phyloP scores from a whole-genome alignment of 2,797 vertebrate genomes.

The Nothura maculosa region DNA sequence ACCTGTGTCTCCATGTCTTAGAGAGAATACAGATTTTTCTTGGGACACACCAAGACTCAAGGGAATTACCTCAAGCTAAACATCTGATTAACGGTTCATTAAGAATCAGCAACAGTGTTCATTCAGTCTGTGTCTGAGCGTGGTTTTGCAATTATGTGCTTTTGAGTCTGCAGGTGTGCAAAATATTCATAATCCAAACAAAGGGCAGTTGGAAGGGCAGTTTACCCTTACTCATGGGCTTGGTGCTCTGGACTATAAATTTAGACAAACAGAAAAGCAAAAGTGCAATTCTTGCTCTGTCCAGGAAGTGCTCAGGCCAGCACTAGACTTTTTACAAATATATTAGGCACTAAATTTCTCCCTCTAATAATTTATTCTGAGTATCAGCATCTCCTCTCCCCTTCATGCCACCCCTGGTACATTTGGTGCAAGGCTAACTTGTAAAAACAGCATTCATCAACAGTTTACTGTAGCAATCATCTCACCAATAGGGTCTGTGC shows the following conservation, averaged over 20 bases:
- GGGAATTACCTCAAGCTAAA: constrained; percentile 75
- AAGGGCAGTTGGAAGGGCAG: constrained; percentile 56
- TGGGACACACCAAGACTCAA: constrained; percentile 66
- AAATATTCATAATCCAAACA: constrained; percentile 71
- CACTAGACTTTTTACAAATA: neutral
- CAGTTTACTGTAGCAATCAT: neutral
- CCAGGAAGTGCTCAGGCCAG: constrained; percentile 11
- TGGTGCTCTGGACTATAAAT: constrained; percentile 32
- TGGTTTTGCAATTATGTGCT: constrained; percentile 66
- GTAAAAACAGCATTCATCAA: neutral
- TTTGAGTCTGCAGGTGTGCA: constrained; percentile 69
- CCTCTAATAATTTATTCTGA: constrained; percentile 2
- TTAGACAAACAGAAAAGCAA: constrained; percentile 15
- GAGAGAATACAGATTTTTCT: constrained; percentile 67
- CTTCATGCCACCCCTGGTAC: neutral
- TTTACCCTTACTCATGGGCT: constrained; percentile 40
- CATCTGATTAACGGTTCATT: constrained; percentile 74
- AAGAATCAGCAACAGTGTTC: constrained; percentile 68
- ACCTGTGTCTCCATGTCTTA: constrained; percentile 7
- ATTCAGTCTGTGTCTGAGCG: constrained; percentile 56
- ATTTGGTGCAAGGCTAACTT: neutral
- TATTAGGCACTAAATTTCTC: neutral
- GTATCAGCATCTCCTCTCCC: neutral
- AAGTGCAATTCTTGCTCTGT: constrained; percentile 1
- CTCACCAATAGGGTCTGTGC: neutral